A percentile compares a stretch with the other conserved stretches of the same genome.
These are phyloP conservation scores for Corythucha ciliata DNA, from an alignment of 2,888 invertebrate genomes.

Conservation along the genomic window DNA sequence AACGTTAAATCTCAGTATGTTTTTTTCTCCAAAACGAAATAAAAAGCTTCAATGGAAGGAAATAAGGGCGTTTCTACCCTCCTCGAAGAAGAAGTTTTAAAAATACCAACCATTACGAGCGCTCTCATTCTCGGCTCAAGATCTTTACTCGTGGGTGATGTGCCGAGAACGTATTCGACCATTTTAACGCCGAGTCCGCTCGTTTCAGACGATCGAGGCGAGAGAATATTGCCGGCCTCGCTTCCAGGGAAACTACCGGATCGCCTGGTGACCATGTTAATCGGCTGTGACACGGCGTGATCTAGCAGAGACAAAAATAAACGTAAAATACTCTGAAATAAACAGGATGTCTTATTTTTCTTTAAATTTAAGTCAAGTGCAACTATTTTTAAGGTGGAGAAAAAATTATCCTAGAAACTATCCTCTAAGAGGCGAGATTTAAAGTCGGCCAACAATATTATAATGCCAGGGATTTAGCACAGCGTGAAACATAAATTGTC, in stretches of 20 bases:
- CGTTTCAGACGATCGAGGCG: conserved; percentile 76
- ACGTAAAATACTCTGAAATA: too few relatives aligned
- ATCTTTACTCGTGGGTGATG: conserved; percentile 74
- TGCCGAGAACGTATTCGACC: conserved; percentile 95
- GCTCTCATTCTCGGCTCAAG: conserved; percentile 57
- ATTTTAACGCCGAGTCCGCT: conserved; percentile 90
- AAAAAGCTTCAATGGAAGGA: background rate
- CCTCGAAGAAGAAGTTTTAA: conserved; percentile 1
- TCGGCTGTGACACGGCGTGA: conserved; percentile 60
- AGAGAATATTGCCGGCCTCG: conserved; percentile 50
- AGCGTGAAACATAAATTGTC: too few relatives aligned
- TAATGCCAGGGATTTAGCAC: too few relatives aligned
- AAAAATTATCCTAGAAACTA: too few relatives aligned
- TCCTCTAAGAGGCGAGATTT: too few relatives aligned
- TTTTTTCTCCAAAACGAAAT: background rate
- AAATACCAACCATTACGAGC: conserved; percentile 43
- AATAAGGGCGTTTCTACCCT: conserved; percentile 4
- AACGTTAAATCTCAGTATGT: conserved; percentile 1
- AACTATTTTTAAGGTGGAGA: too few relatives aligned
- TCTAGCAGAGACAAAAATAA: conserved; percentile 44
- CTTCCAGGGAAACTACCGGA: conserved; percentile 56
- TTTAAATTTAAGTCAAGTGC: too few relatives aligned
- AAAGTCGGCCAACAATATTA: too few relatives aligned
- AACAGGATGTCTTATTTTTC: too few relatives aligned
- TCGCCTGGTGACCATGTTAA: conserved; percentile 67